A percentile compares a stretch with the other conserved stretches of the same genome.
Conservation (phyloP, 2,113 vertebrate genomes). For the Mormoops blainvillei region DNA sequence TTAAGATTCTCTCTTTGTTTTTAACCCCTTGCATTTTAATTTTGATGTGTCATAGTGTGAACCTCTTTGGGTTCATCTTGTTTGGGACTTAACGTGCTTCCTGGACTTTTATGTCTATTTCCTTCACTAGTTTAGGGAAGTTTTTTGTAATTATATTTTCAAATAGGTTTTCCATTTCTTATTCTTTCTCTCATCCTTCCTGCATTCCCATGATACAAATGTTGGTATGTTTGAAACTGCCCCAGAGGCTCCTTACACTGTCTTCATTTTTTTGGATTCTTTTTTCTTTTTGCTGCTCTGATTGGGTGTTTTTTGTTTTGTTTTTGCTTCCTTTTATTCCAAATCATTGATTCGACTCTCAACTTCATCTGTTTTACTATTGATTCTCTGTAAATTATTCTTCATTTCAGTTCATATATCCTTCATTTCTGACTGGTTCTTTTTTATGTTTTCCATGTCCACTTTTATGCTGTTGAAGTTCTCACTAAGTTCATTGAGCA, state of each 20-base stretch:
- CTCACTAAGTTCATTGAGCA: too few species aligned
- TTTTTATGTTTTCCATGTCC: too few species aligned
- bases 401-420: too few species aligned
- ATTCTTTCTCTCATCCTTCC: background rate
- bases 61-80: background rate
- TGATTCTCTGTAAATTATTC: background rate
- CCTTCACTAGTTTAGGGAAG: too few species aligned
- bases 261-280: background rate
- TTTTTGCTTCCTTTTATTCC: background rate
- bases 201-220: background rate
- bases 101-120: too few species aligned
- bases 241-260: background rate
- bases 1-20: background rate
- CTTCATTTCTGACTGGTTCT: too few species aligned
- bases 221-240: background rate
- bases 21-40: background rate
- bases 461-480: too few species aligned
- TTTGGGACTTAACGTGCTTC: too few species aligned
- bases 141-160: background rate
- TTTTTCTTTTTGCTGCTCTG: background rate
- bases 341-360: background rate
- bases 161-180: background rate
- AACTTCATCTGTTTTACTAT: background rate
- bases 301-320: background rate
- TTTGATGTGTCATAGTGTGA: background rate